Conservation (phyloP, 2,113 vertebrate species). For the Galbula dea region DNA sequence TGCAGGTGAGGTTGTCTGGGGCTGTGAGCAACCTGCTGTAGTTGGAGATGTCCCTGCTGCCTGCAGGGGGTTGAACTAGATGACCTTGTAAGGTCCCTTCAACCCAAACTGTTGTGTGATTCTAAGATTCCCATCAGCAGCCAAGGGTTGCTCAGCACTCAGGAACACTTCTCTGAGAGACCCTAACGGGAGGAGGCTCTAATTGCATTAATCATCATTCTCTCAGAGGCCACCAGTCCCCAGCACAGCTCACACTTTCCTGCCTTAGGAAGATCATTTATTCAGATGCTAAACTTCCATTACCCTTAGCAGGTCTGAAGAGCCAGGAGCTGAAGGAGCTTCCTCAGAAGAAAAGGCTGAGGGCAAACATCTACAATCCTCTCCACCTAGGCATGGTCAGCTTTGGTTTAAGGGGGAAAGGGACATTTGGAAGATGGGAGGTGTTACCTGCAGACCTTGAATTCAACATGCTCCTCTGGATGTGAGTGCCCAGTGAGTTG, state of each 20-base stretch:
- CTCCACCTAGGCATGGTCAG: rapidly evolving
- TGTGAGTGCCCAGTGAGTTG: rapidly evolving
- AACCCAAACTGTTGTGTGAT: too few relatives aligned
- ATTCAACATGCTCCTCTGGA: neutral
- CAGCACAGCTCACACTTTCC: neutral
- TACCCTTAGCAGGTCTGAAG: neutral
- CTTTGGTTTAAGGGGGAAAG: neutral
- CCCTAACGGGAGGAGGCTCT: neutral
- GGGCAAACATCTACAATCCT: neutral
- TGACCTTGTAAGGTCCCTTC: too few relatives aligned
- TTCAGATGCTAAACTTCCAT: neutral
- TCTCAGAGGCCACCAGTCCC: neutral
- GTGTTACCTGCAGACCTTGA: neutral
- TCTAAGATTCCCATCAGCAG: neutral
- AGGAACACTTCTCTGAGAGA: neutral
- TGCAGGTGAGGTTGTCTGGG: too few relatives aligned
- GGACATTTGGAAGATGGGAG: too few relatives aligned
- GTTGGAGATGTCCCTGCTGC: too few relatives aligned
- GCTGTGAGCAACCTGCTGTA: too few relatives aligned
- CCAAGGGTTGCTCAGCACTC: neutral
- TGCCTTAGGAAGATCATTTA: neutral
- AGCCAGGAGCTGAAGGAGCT: neutral
- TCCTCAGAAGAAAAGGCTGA: neutral
- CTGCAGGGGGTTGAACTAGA: too few relatives aligned
- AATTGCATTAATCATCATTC: neutral